phyloP scores from a whole-genome alignment of 2,888 invertebrate genomes.

The Drosophila koepferae region DNA sequence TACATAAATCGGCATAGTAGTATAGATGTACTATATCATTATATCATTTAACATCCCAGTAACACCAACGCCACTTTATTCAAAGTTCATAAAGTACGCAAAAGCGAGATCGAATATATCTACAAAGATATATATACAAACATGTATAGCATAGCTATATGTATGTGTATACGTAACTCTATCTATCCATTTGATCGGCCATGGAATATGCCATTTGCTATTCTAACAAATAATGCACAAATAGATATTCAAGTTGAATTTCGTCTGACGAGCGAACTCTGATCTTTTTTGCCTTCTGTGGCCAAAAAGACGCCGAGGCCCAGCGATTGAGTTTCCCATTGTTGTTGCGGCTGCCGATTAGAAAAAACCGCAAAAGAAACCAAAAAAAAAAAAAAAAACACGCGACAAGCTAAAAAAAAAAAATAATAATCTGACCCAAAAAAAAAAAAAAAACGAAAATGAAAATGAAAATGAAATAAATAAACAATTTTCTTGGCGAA shows the following conservation, averaged over 20 bases:
- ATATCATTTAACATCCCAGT: too few relatives aligned
- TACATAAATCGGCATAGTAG: too few relatives aligned
- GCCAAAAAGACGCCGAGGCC: constrained; percentile 19
- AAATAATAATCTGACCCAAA: constrained; percentile 62
- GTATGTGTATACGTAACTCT: neutral
- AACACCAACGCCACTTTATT: too few relatives aligned
- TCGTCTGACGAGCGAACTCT: constrained; percentile 55
- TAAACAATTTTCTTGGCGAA: constrained; percentile 57
- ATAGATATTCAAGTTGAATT: constrained; percentile 31
- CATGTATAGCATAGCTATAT: neutral
- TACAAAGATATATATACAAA: too few relatives aligned
- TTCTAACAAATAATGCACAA: neutral
- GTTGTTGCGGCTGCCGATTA: constrained; percentile 48
- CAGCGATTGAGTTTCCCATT: constrained; percentile 38
- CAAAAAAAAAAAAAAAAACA: constrained; percentile 4
- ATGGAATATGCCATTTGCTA: constrained; percentile 35
- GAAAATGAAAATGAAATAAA: constrained; percentile 52
- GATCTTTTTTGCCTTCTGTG: constrained; percentile 61
- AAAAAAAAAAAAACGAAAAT: too few relatives aligned
- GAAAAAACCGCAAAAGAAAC: constrained; percentile 39
- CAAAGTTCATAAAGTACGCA: too few relatives aligned
- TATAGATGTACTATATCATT: too few relatives aligned
- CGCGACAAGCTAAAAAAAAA: constrained; percentile 56
- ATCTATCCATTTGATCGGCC: constrained; percentile 25
- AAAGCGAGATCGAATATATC: too few relatives aligned